Percentiles rank a stretch among this genome's conserved stretches.
These are phyloP conservation scores for Bombylius discolor DNA, from an alignment of 2,888 invertebrate species.

Conservation along the genomic window DNA sequence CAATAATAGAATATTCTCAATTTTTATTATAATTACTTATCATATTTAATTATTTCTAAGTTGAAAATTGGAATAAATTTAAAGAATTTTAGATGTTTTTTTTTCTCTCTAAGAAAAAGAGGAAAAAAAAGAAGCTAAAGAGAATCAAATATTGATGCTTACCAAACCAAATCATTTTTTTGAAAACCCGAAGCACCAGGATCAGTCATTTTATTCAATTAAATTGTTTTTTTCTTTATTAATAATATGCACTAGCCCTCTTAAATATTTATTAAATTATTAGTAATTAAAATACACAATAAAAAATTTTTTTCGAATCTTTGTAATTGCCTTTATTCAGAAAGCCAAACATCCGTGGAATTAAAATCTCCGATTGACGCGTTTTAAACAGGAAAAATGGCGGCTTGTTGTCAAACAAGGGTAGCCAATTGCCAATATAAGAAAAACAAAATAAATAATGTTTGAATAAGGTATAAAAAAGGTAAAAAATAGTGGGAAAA, in stretches of 20 bases:
- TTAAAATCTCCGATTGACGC: neutral
- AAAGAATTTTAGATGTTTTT: too few relatives aligned
- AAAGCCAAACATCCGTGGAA: neutral
- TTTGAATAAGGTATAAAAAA: too few relatives aligned
- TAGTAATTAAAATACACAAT: neutral
- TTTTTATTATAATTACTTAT: too few relatives aligned
- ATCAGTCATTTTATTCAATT: neutral
- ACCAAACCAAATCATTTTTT: slow-evolving; percentile 7
- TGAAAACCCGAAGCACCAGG: neutral
- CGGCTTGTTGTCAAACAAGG: slow-evolving; percentile 9
- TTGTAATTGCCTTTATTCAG: neutral
- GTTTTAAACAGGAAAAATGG: slow-evolving; percentile 9
- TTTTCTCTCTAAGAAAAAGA: too few relatives aligned
- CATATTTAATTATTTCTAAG: too few relatives aligned
- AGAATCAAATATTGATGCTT: neutral
- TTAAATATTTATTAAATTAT: neutral
- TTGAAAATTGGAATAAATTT: too few relatives aligned
- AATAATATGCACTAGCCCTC: slow-evolving; percentile 1
- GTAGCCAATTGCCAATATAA: neutral
- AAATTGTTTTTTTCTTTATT: neutral
- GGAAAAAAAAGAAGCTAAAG: too few relatives aligned
- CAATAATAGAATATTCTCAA: too few relatives aligned
- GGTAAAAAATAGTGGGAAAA: too few relatives aligned
- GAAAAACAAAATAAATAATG: too few relatives aligned
- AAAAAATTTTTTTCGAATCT: neutral